Evolutionary conservation across 2,113 vertebrate genomes (phyloP).

Genomic region (Boulengeromyrus knoepffleri): DNA sequence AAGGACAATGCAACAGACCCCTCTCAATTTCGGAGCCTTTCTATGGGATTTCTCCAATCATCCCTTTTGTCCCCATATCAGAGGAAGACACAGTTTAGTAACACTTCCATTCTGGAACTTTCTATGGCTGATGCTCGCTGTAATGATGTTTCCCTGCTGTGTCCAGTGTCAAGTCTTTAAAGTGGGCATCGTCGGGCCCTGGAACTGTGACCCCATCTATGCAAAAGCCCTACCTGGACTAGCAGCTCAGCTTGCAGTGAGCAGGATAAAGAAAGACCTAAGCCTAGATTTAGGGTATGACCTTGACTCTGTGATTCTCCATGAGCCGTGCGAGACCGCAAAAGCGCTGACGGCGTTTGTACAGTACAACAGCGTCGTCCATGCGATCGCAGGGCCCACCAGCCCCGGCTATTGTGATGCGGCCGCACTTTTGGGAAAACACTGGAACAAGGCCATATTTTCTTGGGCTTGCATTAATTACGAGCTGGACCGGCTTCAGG

Average conservation of each 20-base stretch:
- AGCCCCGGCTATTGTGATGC: constrained; percentile 81
- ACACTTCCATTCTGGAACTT: constrained; percentile 41
- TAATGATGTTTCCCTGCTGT: constrained; percentile 55
- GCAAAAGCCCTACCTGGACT: constrained; percentile 68
- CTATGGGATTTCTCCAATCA: constrained; percentile 44
- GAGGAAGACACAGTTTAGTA: constrained; percentile 32
- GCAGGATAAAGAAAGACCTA: constrained; percentile 66
- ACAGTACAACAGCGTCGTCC: constrained; percentile 57
- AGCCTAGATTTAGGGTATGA: constrained; percentile 58
- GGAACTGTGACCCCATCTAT: constrained; percentile 75
- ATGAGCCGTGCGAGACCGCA: constrained; percentile 75
- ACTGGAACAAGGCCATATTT: constrained; percentile 81
- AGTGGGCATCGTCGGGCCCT: constrained; percentile 78
- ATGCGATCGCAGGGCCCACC: constrained; percentile 72
- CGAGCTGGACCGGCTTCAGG: constrained; percentile 60
- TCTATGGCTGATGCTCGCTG: constrained; percentile 57
- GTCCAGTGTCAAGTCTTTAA: constrained; percentile 66
- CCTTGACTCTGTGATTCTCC: constrained; percentile 71
- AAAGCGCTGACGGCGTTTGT: constrained; percentile 69
- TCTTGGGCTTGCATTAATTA: constrained; percentile 75
- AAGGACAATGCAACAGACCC: constrained; percentile 67
- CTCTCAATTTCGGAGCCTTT: constrained; percentile 39
- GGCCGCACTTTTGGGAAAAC: constrained; percentile 66
- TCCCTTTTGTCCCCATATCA: constrained; percentile 32
- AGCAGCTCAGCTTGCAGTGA: constrained; percentile 69